These are phyloP conservation scores for Peromyscus polionotus DNA, from an alignment of 2,113 vertebrate species.

Conservation along the genomic window DNA sequence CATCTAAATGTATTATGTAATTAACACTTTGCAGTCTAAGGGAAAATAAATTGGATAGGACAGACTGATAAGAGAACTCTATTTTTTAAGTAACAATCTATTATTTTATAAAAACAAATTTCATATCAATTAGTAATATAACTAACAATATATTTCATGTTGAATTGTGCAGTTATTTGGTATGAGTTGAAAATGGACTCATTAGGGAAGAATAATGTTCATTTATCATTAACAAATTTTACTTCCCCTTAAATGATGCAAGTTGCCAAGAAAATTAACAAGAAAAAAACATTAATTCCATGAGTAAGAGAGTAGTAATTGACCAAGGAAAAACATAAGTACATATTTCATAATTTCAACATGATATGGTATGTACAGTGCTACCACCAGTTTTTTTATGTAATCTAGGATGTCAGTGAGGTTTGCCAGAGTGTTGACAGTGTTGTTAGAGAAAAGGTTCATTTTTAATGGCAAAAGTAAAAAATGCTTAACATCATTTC, in stretches of 20 bases:
- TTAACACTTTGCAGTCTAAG: constrained; percentile 61
- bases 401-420: not conserved
- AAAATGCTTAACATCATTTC: not conserved
- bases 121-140: not conserved
- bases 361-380: not conserved
- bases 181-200: not conserved
- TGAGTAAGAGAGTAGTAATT: not conserved
- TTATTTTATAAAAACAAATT: constrained; percentile 2
- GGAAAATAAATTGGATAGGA: not conserved
- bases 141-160: not conserved
- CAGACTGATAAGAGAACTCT: not conserved
- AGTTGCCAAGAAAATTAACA: not conserved
- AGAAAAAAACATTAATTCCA: not conserved
- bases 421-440: not conserved
- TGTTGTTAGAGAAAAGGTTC: not conserved
- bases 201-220: not conserved
- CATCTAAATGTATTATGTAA: constrained; percentile 28
- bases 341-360: too few relatives aligned
- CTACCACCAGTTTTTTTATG: not conserved
- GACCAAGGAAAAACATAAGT: not conserved
- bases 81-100: not conserved
- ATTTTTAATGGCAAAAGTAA: constrained; percentile 5
- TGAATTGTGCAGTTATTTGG: not conserved
- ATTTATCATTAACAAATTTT: constrained; percentile 13
- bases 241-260: not conserved